phyloP scores from a whole-genome alignment of 2,113 vertebrate species.

The Lepidothrix coronata region DNA sequence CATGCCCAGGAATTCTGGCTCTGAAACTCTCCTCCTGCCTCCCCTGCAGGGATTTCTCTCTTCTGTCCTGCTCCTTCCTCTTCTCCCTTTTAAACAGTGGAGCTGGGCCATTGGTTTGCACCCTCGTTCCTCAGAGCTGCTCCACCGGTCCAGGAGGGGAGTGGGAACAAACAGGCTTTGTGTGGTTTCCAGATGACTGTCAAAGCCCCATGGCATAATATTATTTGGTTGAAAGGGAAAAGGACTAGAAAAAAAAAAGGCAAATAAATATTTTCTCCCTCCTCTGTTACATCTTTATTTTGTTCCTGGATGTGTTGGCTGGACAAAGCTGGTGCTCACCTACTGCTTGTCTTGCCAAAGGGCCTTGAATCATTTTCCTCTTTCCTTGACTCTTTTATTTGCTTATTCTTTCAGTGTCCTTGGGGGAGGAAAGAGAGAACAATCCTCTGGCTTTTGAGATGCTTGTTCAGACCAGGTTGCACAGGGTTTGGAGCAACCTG shows the following conservation, averaged over 20 bases:
- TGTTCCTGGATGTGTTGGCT: background rate
- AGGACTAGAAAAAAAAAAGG: background rate
- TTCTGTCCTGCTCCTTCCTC: background rate
- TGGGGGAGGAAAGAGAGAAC: background rate
- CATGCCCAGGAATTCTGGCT: background rate
- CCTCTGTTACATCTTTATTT: constrained; percentile 21
- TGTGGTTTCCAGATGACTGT: constrained; percentile 60
- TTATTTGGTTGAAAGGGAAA: constrained; percentile 65
- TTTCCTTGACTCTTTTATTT: background rate
- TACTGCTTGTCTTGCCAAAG: background rate
- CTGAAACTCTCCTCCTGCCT: background rate
- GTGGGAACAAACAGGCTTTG: constrained; percentile 73
- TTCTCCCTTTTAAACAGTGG: background rate
- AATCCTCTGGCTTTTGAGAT: background rate
- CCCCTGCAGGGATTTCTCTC: background rate
- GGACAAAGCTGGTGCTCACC: background rate
- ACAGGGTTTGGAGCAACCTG: background rate
- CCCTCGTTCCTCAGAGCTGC: background rate
- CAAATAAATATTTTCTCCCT: constrained; percentile 29
- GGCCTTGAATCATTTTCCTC: background rate
- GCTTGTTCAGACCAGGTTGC: background rate
- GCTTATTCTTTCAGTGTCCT: background rate
- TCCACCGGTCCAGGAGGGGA: background rate
- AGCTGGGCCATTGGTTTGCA: background rate
- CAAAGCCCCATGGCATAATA: constrained; percentile 53